Evolutionary conservation across 2,888 invertebrate genomes (phyloP).

Genomic region (Drosophila suboccidentalis): DNA sequence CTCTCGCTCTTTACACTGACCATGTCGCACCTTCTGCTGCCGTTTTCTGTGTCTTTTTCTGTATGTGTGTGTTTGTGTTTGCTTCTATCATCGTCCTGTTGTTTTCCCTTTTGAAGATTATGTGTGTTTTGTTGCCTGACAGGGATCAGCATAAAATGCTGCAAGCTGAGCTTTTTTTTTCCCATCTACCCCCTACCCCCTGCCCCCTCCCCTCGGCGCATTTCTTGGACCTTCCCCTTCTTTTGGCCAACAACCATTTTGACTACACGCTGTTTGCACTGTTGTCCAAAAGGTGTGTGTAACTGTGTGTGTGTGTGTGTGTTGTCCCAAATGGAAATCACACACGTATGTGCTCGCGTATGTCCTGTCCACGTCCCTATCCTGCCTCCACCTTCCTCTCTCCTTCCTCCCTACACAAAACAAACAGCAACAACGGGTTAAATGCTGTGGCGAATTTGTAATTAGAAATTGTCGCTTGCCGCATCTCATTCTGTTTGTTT

Average conservation of each 20-base stretch:
- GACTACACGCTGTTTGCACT: constrained; percentile 48
- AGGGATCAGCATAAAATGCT: constrained; percentile 85
- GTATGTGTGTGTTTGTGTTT: constrained; percentile 8
- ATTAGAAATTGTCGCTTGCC: constrained; percentile 82
- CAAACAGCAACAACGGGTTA: constrained; percentile 77
- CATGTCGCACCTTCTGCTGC: constrained; percentile 20
- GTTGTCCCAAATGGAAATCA: constrained; percentile 56
- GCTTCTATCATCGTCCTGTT: constrained; percentile 72
- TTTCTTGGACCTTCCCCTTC: constrained; percentile 30
- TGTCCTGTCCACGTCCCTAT: constrained; percentile 30
- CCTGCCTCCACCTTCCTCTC: neutral
- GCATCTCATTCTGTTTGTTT: constrained; percentile 77
- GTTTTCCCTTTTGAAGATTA: constrained; percentile 85
- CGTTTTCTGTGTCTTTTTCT: constrained; percentile 1
- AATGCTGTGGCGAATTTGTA: constrained; percentile 84
- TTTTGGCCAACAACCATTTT: constrained; percentile 7
- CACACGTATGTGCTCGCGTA: constrained; percentile 48
- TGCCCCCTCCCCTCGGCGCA: constrained; percentile 10
- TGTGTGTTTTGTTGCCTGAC: constrained; percentile 85
- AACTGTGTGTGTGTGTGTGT: constrained; percentile 29
- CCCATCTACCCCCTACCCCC: neutral
- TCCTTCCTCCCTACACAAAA: constrained; percentile 19
- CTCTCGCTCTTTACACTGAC: constrained; percentile 5
- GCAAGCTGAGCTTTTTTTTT: constrained; percentile 84
- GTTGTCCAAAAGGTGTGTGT: constrained; percentile 52